Percentiles rank a stretch among this genome's conserved stretches.
These are phyloP conservation scores for Odontesthes bonariensis DNA, from an alignment of 2,113 vertebrate species.

Conservation along the genomic window DNA sequence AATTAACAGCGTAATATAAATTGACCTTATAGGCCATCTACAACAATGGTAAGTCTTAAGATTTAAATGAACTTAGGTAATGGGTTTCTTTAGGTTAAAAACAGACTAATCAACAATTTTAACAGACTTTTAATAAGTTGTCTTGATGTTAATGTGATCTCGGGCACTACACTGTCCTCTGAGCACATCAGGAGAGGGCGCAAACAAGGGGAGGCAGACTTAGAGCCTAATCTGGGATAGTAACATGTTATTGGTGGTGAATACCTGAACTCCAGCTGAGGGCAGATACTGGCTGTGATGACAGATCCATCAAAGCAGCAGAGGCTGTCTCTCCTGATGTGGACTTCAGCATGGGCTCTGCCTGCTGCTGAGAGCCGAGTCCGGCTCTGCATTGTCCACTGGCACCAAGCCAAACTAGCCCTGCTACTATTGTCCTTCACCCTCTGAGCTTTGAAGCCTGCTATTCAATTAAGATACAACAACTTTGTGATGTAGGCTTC, in stretches of 20 bases:
- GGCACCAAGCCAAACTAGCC: conserved; percentile 78
- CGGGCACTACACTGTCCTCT: conserved; percentile 27
- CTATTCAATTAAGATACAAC: conserved; percentile 78
- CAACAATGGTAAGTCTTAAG: background rate
- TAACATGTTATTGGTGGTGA: conserved; percentile 60
- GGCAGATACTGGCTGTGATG: conserved; percentile 74
- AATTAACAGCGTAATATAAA: conserved; percentile 47
- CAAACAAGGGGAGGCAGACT: conserved; percentile 17
- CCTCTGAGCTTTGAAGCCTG: conserved; percentile 69
- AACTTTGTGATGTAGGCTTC: conserved; percentile 66
- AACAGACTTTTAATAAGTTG: background rate
- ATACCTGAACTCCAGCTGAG: conserved; percentile 77
- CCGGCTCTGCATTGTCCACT: conserved; percentile 69
- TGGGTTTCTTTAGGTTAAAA: background rate
- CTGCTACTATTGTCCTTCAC: conserved; percentile 81
- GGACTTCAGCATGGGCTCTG: conserved; percentile 71
- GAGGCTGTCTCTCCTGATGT: conserved; percentile 80
- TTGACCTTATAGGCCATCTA: conserved; percentile 23
- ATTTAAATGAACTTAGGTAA: background rate
- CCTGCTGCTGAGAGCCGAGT: conserved; percentile 68
- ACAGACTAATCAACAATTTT: background rate
- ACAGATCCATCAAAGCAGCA: conserved; percentile 82
- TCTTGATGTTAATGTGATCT: conserved; percentile 3
- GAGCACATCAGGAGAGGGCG: conserved; percentile 14
- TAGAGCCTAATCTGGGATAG: conserved; percentile 24